Evolutionary conservation across 2,888 invertebrate genomes (phyloP), one percentile per base, ranked within the genome.

Genomic region (Philaethria dido): DNA sequence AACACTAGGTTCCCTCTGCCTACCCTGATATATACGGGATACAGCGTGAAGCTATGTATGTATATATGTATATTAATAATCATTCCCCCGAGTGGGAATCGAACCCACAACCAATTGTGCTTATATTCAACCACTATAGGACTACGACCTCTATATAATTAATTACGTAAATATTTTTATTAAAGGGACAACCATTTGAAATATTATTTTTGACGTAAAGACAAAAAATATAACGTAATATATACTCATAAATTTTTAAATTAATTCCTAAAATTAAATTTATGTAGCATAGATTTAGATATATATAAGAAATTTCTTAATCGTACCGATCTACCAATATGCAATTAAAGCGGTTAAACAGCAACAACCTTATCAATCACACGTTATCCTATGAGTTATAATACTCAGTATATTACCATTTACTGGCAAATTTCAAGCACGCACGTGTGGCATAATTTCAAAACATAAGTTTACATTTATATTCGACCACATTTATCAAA

Each of bases 281-380:
- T 2, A 50, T 9, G 8, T 25, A n/a, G 48, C 14, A 33, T 33
- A 25, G n/a, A 50, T 25, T 50, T n/a, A 25, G 6, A 13, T n/a
- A 8, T n/a, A 50, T 50, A 50, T 50, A 29, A 13, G 16, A 16
- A 29, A 64, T 36, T 57, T 39, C 33, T 48, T 48, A 33, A 33
- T 59, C 29, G 18, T 22, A 20, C 13, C 39, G 1, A 50, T 59
- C 50, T 33, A 60, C 59, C 44, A 65, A 65, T 64, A 62, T 66
- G 48, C 33, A 69, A 66, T 60, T 54, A 66, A 47, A 63, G 20
- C 20, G 20, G 9, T 50, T 52, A 61, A 44, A 29, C 63, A 20
- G 20, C 48, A 39, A 42, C 61, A 66, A 62, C 66, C 68, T 70
- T 70, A 65, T 70, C 70, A 68, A 68, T 70, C 70, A 70, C 63